Evolutionary conservation across 35 echinoderm and acorn worm species (phyloP).

Genomic region (Ophiothrix spiculata): DNA sequence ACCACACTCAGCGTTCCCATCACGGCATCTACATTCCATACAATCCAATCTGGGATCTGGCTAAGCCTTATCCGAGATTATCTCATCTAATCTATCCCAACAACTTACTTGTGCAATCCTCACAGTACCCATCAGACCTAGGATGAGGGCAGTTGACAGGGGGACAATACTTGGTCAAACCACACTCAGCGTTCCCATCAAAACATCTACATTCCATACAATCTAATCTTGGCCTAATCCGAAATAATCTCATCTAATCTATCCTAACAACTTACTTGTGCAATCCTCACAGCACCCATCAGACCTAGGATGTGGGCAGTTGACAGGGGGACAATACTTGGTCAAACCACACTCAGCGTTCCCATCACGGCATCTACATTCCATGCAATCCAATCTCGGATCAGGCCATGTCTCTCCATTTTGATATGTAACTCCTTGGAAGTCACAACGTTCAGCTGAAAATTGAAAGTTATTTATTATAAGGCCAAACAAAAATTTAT

Average conservation of each 20-base stretch:
- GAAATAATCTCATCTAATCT: too few species aligned
- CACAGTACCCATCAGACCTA: constrained; percentile 35
- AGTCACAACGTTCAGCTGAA: constrained; percentile 41
- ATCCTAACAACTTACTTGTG: constrained; percentile 41
- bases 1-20: too few species aligned
- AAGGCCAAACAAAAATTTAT: too few species aligned
- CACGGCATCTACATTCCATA: constrained; percentile 44
- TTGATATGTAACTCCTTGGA: constrained; percentile 32
- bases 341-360: constrained; percentile 37
- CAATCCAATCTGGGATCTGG: constrained; percentile 42
- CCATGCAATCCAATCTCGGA: constrained; percentile 42
- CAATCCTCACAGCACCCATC: constrained; percentile 46
- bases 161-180: constrained; percentile 24
- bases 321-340: constrained; percentile 34
- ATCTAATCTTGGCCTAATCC: constrained; percentile 26
- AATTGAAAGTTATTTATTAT: background rate
- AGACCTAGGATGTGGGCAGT: constrained; percentile 48
- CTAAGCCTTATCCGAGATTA: too few species aligned
- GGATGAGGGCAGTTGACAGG: constrained; percentile 56
- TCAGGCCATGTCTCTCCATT: constrained; percentile 46
- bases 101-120: constrained; percentile 38
- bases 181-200: constrained; percentile 48
- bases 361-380: constrained; percentile 56
- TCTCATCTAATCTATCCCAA: too few species aligned
- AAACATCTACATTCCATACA: constrained; percentile 63